A percentile compares a stretch with the other conserved stretches of the same genome.
Conservation (phyloP, 2,113 vertebrate species). For the Albula goreensis region DNA sequence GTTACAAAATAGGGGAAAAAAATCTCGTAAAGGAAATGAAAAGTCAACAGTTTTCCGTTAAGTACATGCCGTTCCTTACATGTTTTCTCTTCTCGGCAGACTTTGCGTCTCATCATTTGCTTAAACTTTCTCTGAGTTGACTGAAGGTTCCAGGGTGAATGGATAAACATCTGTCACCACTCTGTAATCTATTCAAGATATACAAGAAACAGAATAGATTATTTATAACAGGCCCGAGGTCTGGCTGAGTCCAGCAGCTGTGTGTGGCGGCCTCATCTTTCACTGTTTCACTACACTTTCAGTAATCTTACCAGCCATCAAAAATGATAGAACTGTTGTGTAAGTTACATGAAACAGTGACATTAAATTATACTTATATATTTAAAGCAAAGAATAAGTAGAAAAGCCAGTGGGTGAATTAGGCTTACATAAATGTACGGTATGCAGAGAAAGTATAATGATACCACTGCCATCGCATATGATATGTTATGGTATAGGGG, state of each 20-base stretch:
- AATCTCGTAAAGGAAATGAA: not conserved
- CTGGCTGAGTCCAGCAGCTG: not conserved
- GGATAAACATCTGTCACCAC: conserved; percentile 50
- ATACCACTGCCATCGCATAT: no score
- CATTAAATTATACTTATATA: not conserved
- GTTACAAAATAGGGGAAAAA: not conserved
- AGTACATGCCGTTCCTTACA: not conserved
- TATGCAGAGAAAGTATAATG: no score
- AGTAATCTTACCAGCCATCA: no score
- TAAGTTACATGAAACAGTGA: no score
- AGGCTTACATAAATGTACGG: no score
- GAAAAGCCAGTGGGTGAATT: no score
- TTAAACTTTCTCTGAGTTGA: not conserved
- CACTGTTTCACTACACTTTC: not conserved
- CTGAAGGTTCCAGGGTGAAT: conserved; percentile 18
- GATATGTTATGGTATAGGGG: no score
- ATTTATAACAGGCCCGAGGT: not conserved
- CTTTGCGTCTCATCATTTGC: not conserved
- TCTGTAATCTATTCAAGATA: not conserved
- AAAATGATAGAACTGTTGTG: no score
- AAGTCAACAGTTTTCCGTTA: not conserved
- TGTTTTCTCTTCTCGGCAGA: not conserved
- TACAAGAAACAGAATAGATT: conserved; percentile 3
- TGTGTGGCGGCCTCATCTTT: not conserved
- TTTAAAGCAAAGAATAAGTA: not conserved